These are phyloP conservation scores for Cephonodes hylas DNA, from an alignment of 2,888 invertebrate species.

Conservation along the genomic window DNA sequence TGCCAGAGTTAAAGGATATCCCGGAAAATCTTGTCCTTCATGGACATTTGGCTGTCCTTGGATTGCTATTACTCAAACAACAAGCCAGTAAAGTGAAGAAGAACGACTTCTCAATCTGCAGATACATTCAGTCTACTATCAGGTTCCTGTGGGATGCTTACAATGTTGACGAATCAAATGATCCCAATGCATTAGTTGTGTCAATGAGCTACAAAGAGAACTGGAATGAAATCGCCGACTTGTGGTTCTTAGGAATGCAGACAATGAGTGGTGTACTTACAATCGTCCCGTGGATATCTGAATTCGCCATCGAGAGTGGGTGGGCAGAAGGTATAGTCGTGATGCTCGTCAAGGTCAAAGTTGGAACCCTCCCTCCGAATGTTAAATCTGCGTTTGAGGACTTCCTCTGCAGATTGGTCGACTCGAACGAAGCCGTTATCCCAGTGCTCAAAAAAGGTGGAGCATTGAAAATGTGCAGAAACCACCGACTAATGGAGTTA, in stretches of 20 bases:
- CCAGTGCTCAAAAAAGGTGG: conserved; percentile 90
- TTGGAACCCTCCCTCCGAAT: conserved; percentile 90
- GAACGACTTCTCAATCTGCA: conserved; percentile 93
- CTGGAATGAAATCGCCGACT: conserved; percentile 94
- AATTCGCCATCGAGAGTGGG: conserved; percentile 95
- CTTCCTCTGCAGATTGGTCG: conserved; percentile 91
- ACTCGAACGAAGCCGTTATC: conserved; percentile 87
- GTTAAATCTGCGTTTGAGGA: conserved; percentile 95
- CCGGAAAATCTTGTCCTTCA: conserved; percentile 92
- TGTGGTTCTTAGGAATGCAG: conserved; percentile 97
- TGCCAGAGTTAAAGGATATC: conserved; percentile 91
- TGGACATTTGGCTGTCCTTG: conserved; percentile 91
- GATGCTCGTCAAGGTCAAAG: conserved; percentile 90
- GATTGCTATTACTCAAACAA: conserved; percentile 90
- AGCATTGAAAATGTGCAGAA: conserved; percentile 90
- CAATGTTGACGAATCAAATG: conserved; percentile 92
- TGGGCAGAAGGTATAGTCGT: conserved; percentile 94
- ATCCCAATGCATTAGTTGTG: conserved; percentile 90
- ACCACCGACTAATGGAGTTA: conserved; percentile 93
- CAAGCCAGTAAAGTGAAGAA: conserved; percentile 91
- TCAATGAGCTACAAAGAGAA: conserved; percentile 92
- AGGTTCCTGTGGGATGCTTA: conserved; percentile 96
- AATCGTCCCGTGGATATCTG: conserved; percentile 92
- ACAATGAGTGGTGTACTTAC: conserved; percentile 92
- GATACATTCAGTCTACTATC: conserved; percentile 93